A percentile compares a stretch with the other conserved stretches of the same genome.
phyloP scores from a whole-genome alignment of 2,797 vertebrate genomes.

The Pangasius sanitwongsei region DNA sequence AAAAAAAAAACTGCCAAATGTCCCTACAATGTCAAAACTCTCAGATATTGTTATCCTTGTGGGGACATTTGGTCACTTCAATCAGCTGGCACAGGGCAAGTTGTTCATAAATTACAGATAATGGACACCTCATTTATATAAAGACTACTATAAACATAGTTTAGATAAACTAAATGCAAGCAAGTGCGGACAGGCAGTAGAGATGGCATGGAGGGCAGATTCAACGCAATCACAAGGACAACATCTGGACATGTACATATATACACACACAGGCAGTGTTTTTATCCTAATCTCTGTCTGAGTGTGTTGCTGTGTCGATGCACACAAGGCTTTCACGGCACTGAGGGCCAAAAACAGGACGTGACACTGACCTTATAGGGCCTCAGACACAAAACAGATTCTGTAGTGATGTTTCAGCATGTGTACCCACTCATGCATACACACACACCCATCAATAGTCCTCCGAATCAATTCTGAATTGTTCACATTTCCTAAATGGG shows the following conservation, averaged over 20 bases:
- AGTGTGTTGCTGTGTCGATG: background rate
- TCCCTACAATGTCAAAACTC: background rate
- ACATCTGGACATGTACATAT: background rate
- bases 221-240: constrained; percentile 20
- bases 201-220: background rate
- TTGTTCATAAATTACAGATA: background rate
- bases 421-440: constrained; percentile 12
- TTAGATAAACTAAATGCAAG: background rate
- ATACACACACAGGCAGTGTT: background rate
- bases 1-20: background rate
- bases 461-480: constrained; percentile 44
- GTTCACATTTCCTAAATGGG: constrained; percentile 44
- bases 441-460: constrained; percentile 32
- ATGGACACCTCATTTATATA: constrained; percentile 11
- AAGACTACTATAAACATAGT: background rate
- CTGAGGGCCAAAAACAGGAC: background rate
- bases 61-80: background rate
- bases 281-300: constrained; percentile 16
- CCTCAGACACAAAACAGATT: constrained; percentile 14
- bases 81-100: background rate
- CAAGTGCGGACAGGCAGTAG: background rate
- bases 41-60: background rate
- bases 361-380: constrained; percentile 23
- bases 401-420: constrained; percentile 8
- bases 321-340: background rate